Evolutionary conservation across 2,888 invertebrate species (phyloP).

Genomic region (Thysanoteuthis rhombus): DNA sequence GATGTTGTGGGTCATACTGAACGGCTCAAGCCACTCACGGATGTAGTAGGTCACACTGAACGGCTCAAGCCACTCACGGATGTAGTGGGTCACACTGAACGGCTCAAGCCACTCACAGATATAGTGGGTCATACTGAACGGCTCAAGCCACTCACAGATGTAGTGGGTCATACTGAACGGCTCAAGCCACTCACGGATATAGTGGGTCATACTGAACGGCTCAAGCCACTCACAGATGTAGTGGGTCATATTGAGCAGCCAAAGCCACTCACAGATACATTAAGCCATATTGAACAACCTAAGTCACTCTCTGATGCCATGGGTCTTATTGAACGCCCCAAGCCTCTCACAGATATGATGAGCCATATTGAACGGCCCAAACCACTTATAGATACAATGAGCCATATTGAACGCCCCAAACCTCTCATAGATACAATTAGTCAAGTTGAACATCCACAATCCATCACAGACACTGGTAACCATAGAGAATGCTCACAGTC

Average conservation of each 20-base stretch:
- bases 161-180: neutral
- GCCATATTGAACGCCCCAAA: neutral
- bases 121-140: neutral
- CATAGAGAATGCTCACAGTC: neutral
- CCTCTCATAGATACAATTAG: neutral
- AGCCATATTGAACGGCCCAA: neutral
- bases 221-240: neutral
- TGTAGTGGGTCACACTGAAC: neutral
- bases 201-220: neutral
- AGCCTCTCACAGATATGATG: neutral
- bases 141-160: neutral
- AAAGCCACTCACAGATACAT: neutral
- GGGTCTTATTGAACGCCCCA: neutral
- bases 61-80: neutral
- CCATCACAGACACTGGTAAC: neutral
- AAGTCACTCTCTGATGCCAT: neutral
- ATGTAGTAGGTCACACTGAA: neutral
- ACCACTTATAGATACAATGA: neutral
- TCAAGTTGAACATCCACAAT: neutral
- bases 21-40: neutral
- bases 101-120: neutral
- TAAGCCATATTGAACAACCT: neutral
- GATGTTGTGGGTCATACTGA: neutral
- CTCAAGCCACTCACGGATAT: neutral
- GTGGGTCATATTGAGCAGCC: neutral